Percentiles rank a stretch among this genome's conserved stretches.
Conservation (phyloP, 2,113 vertebrate genomes). For the Melanostigma gelatinosum region DNA sequence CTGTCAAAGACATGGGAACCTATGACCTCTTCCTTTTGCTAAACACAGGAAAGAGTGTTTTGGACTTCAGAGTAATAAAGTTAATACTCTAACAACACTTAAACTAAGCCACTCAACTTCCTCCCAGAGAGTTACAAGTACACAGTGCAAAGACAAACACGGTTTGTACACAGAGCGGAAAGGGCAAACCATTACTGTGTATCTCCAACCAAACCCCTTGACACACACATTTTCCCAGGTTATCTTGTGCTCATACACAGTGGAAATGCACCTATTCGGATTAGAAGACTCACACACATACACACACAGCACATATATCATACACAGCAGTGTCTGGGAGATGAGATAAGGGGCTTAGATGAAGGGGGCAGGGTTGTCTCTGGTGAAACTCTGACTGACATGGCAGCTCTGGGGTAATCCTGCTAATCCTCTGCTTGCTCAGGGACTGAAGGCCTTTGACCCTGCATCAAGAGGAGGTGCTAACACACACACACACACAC, state of each 20-base stretch:
- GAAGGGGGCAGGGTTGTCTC: constrained; percentile 65
- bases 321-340: constrained; percentile 69
- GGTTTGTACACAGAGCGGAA: constrained; percentile 30
- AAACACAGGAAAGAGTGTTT: background rate
- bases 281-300: constrained; percentile 34
- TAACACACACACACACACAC: constrained; percentile 38
- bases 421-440: constrained; percentile 79
- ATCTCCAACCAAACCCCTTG: constrained; percentile 13
- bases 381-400: constrained; percentile 79
- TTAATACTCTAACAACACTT: constrained; percentile 8
- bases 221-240: constrained; percentile 30
- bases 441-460: constrained; percentile 71
- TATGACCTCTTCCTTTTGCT: background rate
- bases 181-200: constrained; percentile 40
- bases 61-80: background rate
- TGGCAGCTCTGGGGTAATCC: constrained; percentile 78
- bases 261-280: constrained; percentile 58
- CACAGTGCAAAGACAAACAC: constrained; percentile 53
- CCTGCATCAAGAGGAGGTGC: constrained; percentile 55
- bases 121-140: constrained; percentile 13
- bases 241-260: constrained; percentile 57
- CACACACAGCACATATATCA: constrained; percentile 42
- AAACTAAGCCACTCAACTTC: constrained; percentile 23
- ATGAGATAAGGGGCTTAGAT: constrained; percentile 81
- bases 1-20: background rate